Evolutionary conservation across 2,113 vertebrate genomes (phyloP).

Genomic region (Sphyrna mokarran): DNA sequence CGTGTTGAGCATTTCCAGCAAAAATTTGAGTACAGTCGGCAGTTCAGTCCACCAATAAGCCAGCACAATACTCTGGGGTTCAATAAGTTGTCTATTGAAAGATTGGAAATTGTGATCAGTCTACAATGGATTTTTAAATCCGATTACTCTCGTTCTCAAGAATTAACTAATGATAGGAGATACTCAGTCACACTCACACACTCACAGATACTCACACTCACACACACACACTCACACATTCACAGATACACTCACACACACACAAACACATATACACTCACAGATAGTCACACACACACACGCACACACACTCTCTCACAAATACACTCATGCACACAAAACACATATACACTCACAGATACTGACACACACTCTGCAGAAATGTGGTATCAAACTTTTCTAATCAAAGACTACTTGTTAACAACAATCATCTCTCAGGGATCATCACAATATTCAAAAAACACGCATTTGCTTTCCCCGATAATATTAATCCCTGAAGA

Average conservation of each 20-base stretch:
- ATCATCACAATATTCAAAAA: not conserved
- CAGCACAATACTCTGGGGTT: not conserved
- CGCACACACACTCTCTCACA: too few relatives aligned
- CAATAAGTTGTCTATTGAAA: not conserved
- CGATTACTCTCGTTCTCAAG: not conserved
- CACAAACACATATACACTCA: not conserved
- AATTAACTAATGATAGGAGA: not conserved
- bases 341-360: too few relatives aligned
- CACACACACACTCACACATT: too few relatives aligned
- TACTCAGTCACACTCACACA: too few relatives aligned
- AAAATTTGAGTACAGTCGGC: not conserved
- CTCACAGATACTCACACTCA: too few relatives aligned
- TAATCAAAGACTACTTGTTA: not conserved
- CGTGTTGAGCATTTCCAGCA: too few relatives aligned
- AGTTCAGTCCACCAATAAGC: not conserved
- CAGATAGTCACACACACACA: not conserved
- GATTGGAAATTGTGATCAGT: not conserved
- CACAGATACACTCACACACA: not conserved
- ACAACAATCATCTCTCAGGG: not conserved
- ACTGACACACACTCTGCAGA: not conserved
- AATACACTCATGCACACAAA: rapidly evolving
- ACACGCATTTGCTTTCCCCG: too few relatives aligned
- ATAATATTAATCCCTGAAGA: too few relatives aligned
- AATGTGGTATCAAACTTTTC: not conserved
- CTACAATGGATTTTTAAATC: not conserved